Conservation (phyloP, 2,888 invertebrate genomes). For the Trissolcus japonicus region DNA sequence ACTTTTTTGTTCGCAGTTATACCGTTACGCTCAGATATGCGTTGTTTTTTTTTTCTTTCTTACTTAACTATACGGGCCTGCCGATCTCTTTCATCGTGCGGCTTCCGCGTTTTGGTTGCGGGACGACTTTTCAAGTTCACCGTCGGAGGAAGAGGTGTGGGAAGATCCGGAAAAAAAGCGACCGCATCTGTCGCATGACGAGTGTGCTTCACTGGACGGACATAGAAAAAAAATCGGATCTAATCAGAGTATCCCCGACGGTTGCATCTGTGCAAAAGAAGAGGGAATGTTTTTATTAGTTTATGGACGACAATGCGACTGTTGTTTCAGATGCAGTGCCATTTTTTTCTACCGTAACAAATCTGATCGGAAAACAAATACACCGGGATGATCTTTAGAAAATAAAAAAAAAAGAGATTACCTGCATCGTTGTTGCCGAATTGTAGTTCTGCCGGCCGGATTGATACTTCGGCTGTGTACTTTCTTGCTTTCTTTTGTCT, state of each 20-base stretch:
- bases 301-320: neutral
- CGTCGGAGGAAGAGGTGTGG: slow-evolving; percentile 57
- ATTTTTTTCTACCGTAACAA: neutral
- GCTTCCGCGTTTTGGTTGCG: slow-evolving; percentile 66
- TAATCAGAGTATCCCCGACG: neutral
- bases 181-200: slow-evolving; percentile 44
- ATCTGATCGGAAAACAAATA: too few relatives aligned
- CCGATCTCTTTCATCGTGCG: slow-evolving; percentile 57
- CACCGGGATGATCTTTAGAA: neutral
- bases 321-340: slow-evolving; percentile 16
- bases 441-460: neutral
- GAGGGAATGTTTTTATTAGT: neutral
- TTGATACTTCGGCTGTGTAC: slow-evolving; percentile 52
- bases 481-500: slow-evolving; percentile 22
- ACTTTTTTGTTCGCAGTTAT: slow-evolving; percentile 52
- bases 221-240: neutral
- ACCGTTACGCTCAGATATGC: slow-evolving; percentile 49
- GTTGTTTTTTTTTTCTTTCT: slow-evolving; percentile 53
- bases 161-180: slow-evolving; percentile 45
- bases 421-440: slow-evolving; percentile 11
- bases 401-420: slow-evolving; percentile 3
- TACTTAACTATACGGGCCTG: slow-evolving; percentile 64
- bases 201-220: slow-evolving; percentile 8
- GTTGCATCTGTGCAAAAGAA: too few relatives aligned
- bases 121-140: slow-evolving; percentile 57